phyloP scores from a whole-genome alignment of 2,888 invertebrate genomes.

The Panopea generosa region DNA sequence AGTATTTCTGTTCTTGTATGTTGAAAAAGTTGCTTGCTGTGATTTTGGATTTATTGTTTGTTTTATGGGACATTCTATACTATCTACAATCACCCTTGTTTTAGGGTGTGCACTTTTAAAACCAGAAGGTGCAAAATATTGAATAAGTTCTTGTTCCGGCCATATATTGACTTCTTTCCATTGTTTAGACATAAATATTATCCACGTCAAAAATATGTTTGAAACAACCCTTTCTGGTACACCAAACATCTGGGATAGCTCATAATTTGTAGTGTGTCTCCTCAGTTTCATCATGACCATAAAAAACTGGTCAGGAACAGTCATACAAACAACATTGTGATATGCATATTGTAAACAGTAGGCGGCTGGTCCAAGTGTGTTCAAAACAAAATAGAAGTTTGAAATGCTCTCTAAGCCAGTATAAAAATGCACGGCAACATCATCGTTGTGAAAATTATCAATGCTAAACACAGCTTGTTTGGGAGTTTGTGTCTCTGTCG shows the following conservation, averaged over 20 bases:
- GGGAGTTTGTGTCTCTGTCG: too few relatives aligned
- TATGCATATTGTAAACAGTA: not conserved
- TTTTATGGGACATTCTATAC: too few relatives aligned
- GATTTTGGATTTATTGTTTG: too few relatives aligned
- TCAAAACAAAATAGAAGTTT: not conserved
- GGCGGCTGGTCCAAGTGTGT: not conserved
- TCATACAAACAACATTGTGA: too few relatives aligned
- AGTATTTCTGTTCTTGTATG: too few relatives aligned
- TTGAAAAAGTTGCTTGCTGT: too few relatives aligned
- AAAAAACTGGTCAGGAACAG: not conserved
- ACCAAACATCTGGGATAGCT: not conserved
- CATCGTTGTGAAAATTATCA: not conserved
- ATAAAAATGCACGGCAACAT: not conserved
- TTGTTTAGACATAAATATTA: not conserved
- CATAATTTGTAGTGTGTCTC: not conserved
- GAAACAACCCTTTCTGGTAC: not conserved
- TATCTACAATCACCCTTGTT: too few relatives aligned
- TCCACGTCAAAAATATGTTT: not conserved
- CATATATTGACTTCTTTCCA: not conserved
- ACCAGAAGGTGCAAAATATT: too few relatives aligned
- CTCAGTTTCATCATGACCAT: not conserved
- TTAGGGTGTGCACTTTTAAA: too few relatives aligned
- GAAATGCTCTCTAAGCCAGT: not conserved
- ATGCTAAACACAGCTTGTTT: not conserved
- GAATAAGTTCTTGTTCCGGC: too few relatives aligned